Conservation (phyloP, 2,113 vertebrate genomes). For the Myiozetetes cayanensis region DNA sequence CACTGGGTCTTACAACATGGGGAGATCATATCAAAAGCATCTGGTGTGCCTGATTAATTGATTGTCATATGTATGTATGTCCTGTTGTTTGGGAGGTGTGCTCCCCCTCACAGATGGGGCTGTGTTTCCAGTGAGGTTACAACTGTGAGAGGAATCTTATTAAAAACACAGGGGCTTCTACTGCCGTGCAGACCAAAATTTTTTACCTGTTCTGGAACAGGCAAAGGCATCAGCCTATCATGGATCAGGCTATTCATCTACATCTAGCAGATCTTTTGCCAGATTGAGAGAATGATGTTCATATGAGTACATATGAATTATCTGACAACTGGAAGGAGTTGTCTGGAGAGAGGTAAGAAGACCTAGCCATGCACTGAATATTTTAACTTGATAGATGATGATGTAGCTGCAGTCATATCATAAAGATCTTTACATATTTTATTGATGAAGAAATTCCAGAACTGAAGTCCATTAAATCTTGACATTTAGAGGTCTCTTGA, state of each 20-base stretch:
- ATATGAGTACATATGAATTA: neutral
- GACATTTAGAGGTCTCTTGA: neutral
- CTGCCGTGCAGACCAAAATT: neutral
- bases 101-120: neutral
- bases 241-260: neutral
- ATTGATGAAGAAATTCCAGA: neutral
- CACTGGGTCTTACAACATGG: no score
- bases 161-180: neutral
- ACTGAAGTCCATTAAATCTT: neutral
- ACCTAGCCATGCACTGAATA: neutral
- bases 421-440: neutral
- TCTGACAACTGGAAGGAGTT: neutral
- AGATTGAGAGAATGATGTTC: neutral
- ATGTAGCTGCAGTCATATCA: neutral
- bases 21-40: neutral
- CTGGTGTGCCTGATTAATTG: neutral
- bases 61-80: neutral
- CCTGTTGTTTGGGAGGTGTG: neutral
- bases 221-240: fast-evolving
- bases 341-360: neutral
- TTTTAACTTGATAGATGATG: neutral
- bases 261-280: neutral
- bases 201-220: neutral
- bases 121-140: neutral
- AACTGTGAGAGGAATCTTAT: neutral